Conservation (phyloP, 2,113 vertebrate species). For the Aptenodytes forsteri region DNA sequence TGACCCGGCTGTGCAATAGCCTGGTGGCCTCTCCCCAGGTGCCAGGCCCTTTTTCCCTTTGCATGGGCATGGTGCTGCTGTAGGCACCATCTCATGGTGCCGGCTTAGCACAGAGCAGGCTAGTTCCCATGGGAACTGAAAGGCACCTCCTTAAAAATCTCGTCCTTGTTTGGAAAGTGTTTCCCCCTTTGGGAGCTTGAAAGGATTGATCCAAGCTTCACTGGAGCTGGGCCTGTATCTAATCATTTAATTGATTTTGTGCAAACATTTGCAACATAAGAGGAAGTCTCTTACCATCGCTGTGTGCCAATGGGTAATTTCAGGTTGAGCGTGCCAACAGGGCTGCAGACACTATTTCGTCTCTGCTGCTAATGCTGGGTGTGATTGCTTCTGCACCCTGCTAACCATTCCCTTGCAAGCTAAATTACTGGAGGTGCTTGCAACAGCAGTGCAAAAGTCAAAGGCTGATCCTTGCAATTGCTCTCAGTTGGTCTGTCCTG, state of each 20-base stretch:
- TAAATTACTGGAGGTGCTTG: background rate
- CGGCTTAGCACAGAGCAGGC: background rate
- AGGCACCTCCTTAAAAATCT: background rate
- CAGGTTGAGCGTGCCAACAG: background rate
- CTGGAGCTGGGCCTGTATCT: background rate
- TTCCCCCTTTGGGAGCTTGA: background rate
- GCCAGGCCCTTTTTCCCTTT: background rate
- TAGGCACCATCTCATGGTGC: background rate
- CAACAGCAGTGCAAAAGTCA: slow-evolving; percentile 3
- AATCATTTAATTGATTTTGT: background rate
- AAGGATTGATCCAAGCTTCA: background rate
- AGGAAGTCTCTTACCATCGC: background rate
- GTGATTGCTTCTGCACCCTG: background rate
- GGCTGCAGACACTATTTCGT: background rate
- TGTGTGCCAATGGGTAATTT: background rate
- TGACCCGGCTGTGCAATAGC: background rate
- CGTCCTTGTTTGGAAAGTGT: background rate
- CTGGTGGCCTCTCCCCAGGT: background rate
- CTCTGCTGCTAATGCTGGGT: background rate
- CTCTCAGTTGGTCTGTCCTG: background rate
- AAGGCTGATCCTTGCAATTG: background rate
- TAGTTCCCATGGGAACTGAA: background rate
- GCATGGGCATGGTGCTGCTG: accelerated
- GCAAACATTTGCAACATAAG: background rate
- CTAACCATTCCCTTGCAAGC: background rate